A percentile compares a stretch with the other conserved stretches of the same genome.
Conservation (phyloP, 2,113 vertebrate species). For the Rhegmatorhina hoffmannsi region DNA sequence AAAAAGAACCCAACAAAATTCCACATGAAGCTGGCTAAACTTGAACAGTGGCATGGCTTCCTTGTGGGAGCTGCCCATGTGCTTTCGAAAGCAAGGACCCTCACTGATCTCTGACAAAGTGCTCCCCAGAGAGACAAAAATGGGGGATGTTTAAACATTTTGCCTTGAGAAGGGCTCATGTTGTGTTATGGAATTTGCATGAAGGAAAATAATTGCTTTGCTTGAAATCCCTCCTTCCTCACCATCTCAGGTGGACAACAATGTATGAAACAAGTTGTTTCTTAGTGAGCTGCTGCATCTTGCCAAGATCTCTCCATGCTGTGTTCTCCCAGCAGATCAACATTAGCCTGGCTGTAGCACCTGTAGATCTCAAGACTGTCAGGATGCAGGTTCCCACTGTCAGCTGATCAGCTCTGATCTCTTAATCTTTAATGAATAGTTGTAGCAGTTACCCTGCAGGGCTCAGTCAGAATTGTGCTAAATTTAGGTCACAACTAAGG, state of each 20-base stretch:
- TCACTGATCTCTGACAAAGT: neutral
- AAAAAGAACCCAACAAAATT: neutral
- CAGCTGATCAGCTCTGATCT: neutral
- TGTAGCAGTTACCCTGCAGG: neutral
- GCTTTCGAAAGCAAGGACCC: neutral
- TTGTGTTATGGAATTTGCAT: neutral
- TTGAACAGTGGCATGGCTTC: neutral
- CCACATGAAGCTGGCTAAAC: neutral
- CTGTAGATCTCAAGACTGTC: neutral
- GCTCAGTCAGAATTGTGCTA: neutral
- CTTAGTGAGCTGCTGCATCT: neutral
- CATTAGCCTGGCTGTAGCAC: neutral
- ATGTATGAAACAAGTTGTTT: neutral
- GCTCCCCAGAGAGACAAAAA: neutral
- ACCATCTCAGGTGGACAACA: neutral
- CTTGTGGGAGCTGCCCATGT: neutral
- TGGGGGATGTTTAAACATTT: neutral
- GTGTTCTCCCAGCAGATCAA: neutral
- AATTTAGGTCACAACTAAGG: neutral
- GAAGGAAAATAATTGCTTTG: neutral
- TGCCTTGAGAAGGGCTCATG: neutral
- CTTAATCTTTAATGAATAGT: neutral
- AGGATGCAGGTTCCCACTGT: neutral
- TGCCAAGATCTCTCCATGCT: neutral
- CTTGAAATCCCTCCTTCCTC: neutral